Base-by-base conservation (phyloP, 2,113 vertebrate species). In the Phainopepla nitens region DNA sequence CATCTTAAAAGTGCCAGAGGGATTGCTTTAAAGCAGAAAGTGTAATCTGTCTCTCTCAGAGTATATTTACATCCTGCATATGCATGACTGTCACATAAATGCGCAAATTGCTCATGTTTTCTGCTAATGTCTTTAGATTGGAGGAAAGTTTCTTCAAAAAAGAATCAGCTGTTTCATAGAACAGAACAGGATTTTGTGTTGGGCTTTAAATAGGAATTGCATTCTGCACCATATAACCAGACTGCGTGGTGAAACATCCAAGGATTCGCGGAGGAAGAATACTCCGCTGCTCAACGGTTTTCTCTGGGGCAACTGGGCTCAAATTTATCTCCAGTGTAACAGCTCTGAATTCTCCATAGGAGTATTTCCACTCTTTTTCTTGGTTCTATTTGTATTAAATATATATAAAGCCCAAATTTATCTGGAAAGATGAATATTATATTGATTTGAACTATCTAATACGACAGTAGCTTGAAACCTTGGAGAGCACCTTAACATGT, bases 201-300 rank as follows among this genome's bases (percentile, higher is more conserved):
- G 25, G 7, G n/a, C 10, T 82, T 90, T 66, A 66, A 78, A 57
- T 4, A 53, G 19, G 33, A 77, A 41, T 69, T 78, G 3, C 28
- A 71, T 87, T 57, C 11, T 58, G 42, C 18, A 45, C 12, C 39
- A 33, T 24, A 31, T 6, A 85, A 15, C 29, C 35, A 50, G 57
- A 27, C 6, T 21, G 19, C 3, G 1, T 6, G 13, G 45, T 14
- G 54, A 82, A 41, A 56, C 5, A 23, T 44, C 22, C 31, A 51
- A 87, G 15, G 39, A 78, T 47, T 70, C 0, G 0, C 39, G 44
- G 12, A 25, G 4, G 6, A 14, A 64, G 13, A 39, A 36, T 21
- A 41, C 3, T 41, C 33, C 16, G 15, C 15, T 31, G 29, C 56
- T 71, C 11, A 58, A 2, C 11, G 16, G 20, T 29, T 72, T 93